Conservation (phyloP, 2,797 vertebrate species). For the Amblyraja radiata region DNA sequence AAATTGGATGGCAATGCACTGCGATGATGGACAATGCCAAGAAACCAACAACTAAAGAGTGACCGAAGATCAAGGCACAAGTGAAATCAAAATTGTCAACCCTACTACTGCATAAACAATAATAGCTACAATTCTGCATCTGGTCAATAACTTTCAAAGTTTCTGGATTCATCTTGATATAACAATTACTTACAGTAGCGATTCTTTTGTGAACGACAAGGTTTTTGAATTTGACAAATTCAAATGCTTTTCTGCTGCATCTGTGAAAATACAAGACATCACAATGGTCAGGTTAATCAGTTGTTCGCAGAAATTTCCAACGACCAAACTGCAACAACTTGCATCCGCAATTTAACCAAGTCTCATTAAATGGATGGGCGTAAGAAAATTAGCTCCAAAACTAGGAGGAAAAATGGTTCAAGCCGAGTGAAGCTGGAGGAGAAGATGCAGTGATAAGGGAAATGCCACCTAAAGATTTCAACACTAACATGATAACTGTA, state of each 20-base stretch:
- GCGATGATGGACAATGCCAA: background rate
- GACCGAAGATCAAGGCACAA: background rate
- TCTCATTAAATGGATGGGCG: background rate
- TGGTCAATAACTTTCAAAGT: background rate
- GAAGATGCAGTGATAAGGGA: background rate
- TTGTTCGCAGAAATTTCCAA: background rate
- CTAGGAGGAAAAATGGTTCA: background rate
- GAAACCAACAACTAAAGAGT: background rate
- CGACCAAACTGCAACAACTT: background rate
- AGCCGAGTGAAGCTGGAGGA: background rate
- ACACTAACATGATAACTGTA: background rate
- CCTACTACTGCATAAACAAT: background rate
- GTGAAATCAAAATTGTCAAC: background rate
- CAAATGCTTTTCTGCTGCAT: background rate
- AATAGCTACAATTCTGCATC: background rate
- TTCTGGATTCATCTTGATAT: background rate
- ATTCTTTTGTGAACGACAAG: background rate
- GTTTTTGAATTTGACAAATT: background rate
- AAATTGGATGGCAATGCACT: background rate
- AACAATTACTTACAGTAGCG: background rate
- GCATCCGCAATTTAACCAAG: background rate
- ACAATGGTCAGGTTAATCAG: background rate
- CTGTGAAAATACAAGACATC: background rate
- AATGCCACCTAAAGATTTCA: too few species aligned
- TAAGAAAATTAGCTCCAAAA: background rate